A percentile compares a stretch with the other conserved stretches of the same genome.
Conservation (phyloP, 2,888 invertebrate genomes). For the Caenorhabditis drosophilae region DNA sequence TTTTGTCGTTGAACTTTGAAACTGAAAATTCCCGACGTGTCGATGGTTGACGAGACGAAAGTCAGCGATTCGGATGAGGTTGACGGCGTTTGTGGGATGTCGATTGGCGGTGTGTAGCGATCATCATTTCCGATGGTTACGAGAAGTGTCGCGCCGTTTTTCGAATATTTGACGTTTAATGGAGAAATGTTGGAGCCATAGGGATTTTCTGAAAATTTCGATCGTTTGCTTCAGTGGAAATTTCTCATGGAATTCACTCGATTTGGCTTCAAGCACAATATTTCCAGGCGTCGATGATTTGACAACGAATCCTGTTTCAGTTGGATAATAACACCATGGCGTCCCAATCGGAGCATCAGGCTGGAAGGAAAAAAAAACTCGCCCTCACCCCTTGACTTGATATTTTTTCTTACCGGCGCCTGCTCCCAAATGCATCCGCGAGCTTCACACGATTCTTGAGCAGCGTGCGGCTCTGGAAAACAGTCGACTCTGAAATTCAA, state of each 20-base stretch:
- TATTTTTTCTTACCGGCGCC: too few species aligned
- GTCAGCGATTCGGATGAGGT: constrained; percentile 29
- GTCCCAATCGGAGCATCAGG: constrained; percentile 33
- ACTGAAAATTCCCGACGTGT: constrained; percentile 23
- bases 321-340: constrained; percentile 47
- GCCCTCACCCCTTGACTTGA: too few species aligned
- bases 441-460: constrained; percentile 20
- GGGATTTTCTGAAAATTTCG: constrained; percentile 39
- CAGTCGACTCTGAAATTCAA: constrained; percentile 51
- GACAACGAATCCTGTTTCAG: constrained; percentile 26
- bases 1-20: constrained; percentile 40
- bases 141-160: constrained; percentile 30
- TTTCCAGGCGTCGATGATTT: constrained; percentile 8
- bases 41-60: constrained; percentile 15
- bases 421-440: constrained; percentile 43
- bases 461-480: constrained; percentile 54
- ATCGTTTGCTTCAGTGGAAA: neutral
- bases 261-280: constrained; percentile 17
- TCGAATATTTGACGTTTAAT: constrained; percentile 18
- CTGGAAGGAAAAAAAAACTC: too few species aligned
- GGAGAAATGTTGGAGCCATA: constrained; percentile 44
- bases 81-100: constrained; percentile 36
- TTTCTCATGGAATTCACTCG: constrained; percentile 13
- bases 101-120: constrained; percentile 43
- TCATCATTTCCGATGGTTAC: constrained; percentile 38